Percentiles rank a stretch among this genome's conserved stretches.
Conservation (phyloP, 92 coral and sea anemone species). For the Epizoanthus illoricatus region DNA sequence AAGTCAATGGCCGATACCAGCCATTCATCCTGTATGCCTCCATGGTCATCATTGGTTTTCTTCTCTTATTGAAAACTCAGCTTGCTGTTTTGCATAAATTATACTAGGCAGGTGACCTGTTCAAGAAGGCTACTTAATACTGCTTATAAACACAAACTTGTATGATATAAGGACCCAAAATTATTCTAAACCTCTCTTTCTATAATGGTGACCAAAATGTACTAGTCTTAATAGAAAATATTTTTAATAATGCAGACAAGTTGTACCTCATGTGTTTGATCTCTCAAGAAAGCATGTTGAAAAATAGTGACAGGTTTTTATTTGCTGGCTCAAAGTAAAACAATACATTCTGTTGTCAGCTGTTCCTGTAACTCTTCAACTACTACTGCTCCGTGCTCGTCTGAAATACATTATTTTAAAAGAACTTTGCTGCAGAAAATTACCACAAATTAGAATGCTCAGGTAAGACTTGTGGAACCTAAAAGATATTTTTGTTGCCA, state of each 20-base stretch:
- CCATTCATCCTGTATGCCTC: background rate
- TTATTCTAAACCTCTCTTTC: background rate
- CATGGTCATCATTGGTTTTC: slow-evolving; percentile 8
- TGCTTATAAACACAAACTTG: background rate
- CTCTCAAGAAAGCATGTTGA: no score
- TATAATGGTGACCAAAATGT: background rate
- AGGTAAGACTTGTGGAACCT: background rate
- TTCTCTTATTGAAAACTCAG: slow-evolving; percentile 6
- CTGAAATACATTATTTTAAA: no score
- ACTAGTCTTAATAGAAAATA: no score
- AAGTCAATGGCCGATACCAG: slow-evolving; percentile 8
- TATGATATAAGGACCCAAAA: background rate
- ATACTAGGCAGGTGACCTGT: slow-evolving; percentile 30
- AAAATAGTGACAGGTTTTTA: no score
- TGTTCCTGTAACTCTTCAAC: no score
- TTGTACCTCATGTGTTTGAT: no score
- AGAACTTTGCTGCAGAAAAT: background rate
- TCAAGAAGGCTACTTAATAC: slow-evolving; percentile 32
- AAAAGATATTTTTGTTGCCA: background rate
- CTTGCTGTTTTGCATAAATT: slow-evolving; percentile 63
- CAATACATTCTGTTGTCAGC: no score
- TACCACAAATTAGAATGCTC: background rate
- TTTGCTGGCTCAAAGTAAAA: no score
- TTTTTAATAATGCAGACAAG: no score
- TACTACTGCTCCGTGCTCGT: no score